These are phyloP conservation scores for Aphelocoma coerulescens DNA, from an alignment of 2,113 vertebrate species.

Conservation along the genomic window DNA sequence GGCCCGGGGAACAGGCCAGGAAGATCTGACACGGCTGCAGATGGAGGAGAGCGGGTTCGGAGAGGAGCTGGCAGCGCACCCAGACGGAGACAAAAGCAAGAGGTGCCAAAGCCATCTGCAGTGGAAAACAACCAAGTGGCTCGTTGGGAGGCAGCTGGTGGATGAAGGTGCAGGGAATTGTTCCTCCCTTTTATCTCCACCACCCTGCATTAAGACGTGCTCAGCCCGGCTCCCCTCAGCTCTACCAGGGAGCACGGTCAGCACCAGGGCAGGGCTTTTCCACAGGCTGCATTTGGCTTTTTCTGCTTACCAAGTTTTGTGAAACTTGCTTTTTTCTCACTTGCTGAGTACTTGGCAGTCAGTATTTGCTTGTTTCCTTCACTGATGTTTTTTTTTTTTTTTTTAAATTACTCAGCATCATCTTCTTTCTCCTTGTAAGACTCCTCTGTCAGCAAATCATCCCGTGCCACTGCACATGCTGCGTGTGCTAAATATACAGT, in stretches of 20 bases:
- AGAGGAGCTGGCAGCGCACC: constrained; percentile 41
- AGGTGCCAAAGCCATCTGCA: constrained; percentile 53
- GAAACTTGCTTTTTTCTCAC: neutral
- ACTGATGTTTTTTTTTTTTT: neutral
- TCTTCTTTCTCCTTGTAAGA: neutral
- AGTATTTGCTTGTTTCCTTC: neutral
- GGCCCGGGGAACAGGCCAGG: fast-evolving
- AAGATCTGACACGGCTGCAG: neutral
- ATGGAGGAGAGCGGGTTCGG: neutral
- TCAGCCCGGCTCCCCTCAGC: neutral
- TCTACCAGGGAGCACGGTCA: neutral
- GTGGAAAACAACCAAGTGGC: constrained; percentile 15
- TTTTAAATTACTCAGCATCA: neutral
- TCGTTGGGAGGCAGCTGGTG: neutral
- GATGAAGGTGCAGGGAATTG: neutral
- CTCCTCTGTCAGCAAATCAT: neutral
- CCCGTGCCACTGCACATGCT: neutral
- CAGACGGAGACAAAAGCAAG: neutral
- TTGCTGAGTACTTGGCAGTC: neutral
- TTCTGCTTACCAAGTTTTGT: neutral
- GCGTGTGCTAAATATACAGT: neutral
- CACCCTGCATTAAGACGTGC: neutral
- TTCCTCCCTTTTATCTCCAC: neutral
- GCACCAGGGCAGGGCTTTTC: neutral
- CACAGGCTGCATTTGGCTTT: neutral